Evolutionary conservation across 2,113 vertebrate species (phyloP).

Genomic region (Hippoglossus stenolepis): DNA sequence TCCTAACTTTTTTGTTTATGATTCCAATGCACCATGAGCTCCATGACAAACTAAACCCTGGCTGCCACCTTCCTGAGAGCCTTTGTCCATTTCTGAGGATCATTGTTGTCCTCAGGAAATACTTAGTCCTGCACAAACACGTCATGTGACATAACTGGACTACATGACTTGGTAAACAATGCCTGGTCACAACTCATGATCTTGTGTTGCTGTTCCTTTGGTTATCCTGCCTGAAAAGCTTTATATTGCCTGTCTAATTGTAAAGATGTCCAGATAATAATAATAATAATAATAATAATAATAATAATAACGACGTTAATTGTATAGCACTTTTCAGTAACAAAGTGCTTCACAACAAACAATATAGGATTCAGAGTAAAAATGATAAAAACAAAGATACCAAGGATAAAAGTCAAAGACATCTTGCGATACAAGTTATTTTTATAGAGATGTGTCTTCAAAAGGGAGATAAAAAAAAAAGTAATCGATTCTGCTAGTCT

Average conservation of each 20-base stretch:
- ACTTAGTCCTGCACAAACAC: not conserved
- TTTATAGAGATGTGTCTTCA: no score
- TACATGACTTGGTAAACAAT: not conserved
- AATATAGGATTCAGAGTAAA: no score
- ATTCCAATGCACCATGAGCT: no score
- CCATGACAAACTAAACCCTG: no score
- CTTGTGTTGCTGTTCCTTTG: slow-evolving; percentile 11
- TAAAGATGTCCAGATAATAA: not conserved
- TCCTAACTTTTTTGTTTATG: no score
- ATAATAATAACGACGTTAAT: not conserved
- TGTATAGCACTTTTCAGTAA: no score
- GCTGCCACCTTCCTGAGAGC: not conserved
- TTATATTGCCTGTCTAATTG: slow-evolving; percentile 6
- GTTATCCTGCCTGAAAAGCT: not conserved
- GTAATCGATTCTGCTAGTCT: no score
- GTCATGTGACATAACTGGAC: not conserved
- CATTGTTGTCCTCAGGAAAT: not conserved
- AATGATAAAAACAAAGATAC: no score
- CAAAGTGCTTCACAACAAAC: no score
- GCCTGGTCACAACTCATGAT: not conserved
- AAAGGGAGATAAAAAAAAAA: no score
- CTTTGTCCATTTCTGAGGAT: not conserved
- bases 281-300: not conserved
- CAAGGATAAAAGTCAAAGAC: no score
- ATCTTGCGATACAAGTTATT: no score